Evolutionary conservation across 2,888 invertebrate genomes (phyloP).

Genomic region (Chymomyza caudatula): DNA sequence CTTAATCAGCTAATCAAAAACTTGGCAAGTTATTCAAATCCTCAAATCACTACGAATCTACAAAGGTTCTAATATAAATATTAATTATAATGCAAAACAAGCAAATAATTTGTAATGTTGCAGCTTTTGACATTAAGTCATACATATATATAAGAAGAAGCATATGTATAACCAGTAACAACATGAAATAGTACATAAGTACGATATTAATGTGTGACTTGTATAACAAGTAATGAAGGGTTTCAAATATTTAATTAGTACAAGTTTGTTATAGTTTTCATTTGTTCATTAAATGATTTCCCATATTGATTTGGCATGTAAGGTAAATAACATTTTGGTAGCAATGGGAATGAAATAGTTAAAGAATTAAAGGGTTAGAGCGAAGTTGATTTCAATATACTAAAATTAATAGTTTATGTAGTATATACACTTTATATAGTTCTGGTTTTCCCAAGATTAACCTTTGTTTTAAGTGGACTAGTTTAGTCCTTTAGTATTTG

Average conservation of each 20-base stretch:
- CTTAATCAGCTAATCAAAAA: not conserved
- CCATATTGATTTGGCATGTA: not conserved
- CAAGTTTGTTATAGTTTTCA: not conserved
- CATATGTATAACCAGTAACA: too few species aligned
- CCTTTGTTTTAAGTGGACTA: too few species aligned
- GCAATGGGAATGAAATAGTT: too few species aligned
- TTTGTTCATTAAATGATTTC: not conserved
- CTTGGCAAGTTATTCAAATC: not conserved
- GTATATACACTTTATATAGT: too few species aligned
- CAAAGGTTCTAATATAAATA: not conserved
- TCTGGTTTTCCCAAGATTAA: too few species aligned
- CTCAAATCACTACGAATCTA: not conserved
- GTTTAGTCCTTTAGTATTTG: too few species aligned
- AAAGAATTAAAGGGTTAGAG: too few species aligned
- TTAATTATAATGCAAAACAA: not conserved
- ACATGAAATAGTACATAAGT: too few species aligned
- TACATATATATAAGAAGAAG: not conserved
- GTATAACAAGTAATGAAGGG: not conserved
- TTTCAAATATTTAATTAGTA: not conserved
- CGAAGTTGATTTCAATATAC: too few species aligned
- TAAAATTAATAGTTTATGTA: too few species aligned
- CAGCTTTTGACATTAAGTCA: not conserved
- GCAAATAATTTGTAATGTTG: not conserved
- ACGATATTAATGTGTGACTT: not conserved
- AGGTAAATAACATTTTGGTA: too few species aligned